Base-by-base conservation (phyloP, 2,797 vertebrate species). In the Synanceia verrucosa region DNA sequence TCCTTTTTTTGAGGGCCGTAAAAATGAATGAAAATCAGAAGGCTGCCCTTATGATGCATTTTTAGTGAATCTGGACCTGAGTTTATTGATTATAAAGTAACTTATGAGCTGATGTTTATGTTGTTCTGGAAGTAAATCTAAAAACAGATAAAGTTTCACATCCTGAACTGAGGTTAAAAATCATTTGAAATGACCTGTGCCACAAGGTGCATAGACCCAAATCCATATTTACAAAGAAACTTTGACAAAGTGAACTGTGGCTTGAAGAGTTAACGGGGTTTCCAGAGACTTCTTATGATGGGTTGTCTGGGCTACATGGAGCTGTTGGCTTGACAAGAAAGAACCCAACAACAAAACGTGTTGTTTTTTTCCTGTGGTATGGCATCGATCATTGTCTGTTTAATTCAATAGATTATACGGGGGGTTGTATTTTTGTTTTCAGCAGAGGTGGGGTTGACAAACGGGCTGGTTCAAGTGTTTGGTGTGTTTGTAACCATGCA, bases 21-120 rank as follows among this genome's bases (percentile, higher is more conserved):
- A 28, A 34, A 43, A 6, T 19, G 11, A 18, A 19, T 44, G 3
- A 23, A n/a, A 39, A 51, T 29, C 1, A 50, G 23, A 5, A 3
- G 16, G 28, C 9, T 29, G 26, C 21, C 37, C n/a, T 24, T 18
- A 21, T 16, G 11, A 18, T 14, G 60, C 65, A 62, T 67, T 36
- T 19, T 58, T 29, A 64, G 74, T 84, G 66, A 84, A 86, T 82
- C 69, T 82, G 79, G 73, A 83, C 47, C 55, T 8, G 76, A 60
- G 24, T 47, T 62, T 6, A 63, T 1, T 23, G 19, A 47, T 46
- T 0, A 52, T 46, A 43, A 64, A 53, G 60, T 29, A 33, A 37
- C 29, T 34, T 37, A 19, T 28, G 18, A 23, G 31, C 36, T 21
- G 14, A 47, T 26, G 21, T 78, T 70, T 65, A 5, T 77, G 34